Evolutionary conservation across 1,140 invertebrate genomes (phyloP), one percentile per base, ranked within the genome.

Genomic region (Zaprionus inermis): DNA sequence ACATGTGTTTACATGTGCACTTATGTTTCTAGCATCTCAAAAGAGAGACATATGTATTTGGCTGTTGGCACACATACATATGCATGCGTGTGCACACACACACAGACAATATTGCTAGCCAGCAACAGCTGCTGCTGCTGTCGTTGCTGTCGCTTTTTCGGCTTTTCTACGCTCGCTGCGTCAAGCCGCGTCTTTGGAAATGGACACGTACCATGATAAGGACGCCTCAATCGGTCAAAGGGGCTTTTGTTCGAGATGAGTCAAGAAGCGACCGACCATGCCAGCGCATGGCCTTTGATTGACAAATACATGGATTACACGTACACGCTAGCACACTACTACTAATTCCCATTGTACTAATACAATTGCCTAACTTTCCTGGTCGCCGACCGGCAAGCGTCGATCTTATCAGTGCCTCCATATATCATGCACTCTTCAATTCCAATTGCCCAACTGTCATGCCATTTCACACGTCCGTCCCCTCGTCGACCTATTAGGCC

Each of bases 191-290:
- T 38, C 9, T 38, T 18, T 24, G 59, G 52, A 55, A 65, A 30
- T 64, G 63, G 28, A 73, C 71, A 77, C 75, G 75, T 77, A 74
- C 7, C 16, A 30, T 64, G 75, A 77, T 77, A 77, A 77, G 64
- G 57, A 61, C 41, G 61, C 34, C 57, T 14, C 41, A 46, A 65
- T 20, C 41, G 59, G 16, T 72, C 55, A 72, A 61, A 66, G 22
- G 18, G 61, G 70, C 58, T 77, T 77, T 74, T 30, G 28, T 38
- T 76, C 49, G 58, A 54, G 46, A 54, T 65, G 52, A 65, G 52
- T 72, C 56, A 72, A 66, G 61, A 51, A 72, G 10, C 28, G n/a
- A n/a, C 24, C 38, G n/a, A n/a, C 24, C 24, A 28, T 28, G 24
- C 38, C n/a, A 16, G 41, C 41, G 41, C 41, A 1, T 3, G 14